Conservation (phyloP, 2,113 vertebrate species). For the Coptodon bakossiorum region DNA sequence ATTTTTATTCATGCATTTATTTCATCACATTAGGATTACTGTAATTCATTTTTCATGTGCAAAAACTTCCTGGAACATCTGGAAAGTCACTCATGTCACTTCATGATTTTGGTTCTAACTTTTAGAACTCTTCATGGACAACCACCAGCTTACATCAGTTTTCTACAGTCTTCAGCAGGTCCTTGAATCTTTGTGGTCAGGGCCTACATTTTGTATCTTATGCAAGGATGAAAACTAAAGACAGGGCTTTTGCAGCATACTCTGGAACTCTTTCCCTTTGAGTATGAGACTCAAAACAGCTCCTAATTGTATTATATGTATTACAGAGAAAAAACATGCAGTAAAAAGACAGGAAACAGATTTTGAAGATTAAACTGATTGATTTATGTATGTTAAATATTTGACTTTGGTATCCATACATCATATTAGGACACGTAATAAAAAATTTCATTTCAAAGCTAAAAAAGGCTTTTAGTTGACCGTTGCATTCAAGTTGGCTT, state of each 20-base stretch:
- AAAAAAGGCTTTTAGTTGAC: background rate
- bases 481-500: background rate
- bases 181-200: background rate
- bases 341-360: background rate
- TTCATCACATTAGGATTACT: background rate
- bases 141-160: background rate
- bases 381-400: background rate
- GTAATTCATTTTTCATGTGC: background rate
- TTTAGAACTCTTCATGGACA: background rate
- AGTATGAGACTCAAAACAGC: background rate
- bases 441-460: background rate
- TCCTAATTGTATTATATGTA: background rate
- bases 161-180: background rate
- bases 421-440: background rate
- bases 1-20: background rate
- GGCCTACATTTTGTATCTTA: background rate
- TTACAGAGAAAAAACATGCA: background rate
- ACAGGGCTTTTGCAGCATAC: background rate
- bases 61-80: background rate
- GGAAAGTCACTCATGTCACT: background rate
- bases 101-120: background rate
- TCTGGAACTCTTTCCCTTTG: background rate
- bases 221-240: background rate
- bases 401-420: background rate
- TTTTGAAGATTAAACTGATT: background rate